Conservation (phyloP, 2,888 invertebrate genomes). For the Seira ritae region DNA sequence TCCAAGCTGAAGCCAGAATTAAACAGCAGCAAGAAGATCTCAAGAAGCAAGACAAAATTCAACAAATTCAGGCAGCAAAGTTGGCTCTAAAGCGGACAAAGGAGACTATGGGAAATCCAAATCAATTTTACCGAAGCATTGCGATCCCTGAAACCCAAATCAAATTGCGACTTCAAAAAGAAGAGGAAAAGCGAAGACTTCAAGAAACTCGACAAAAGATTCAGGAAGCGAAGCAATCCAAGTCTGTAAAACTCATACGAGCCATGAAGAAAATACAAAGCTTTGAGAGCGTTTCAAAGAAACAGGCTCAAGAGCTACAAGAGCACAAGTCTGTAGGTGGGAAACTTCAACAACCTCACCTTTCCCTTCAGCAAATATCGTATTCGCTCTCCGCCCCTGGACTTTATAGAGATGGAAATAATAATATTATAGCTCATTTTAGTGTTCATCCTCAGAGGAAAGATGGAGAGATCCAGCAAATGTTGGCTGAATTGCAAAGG, state of each 20-base stretch:
- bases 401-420: too few species aligned
- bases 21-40: slow-evolving; percentile 36
- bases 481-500: too few species aligned
- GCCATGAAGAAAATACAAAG: slow-evolving; percentile 61
- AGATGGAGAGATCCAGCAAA: too few species aligned
- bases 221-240: slow-evolving; percentile 47
- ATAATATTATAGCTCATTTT: too few species aligned
- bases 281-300: slow-evolving; percentile 30
- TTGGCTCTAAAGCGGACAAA: slow-evolving; percentile 49
- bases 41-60: slow-evolving; percentile 48
- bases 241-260: slow-evolving; percentile 52
- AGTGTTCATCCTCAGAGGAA: too few species aligned
- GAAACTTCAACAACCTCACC: background rate
- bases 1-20: slow-evolving; percentile 45
- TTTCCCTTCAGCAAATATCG: background rate
- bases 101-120: slow-evolving; percentile 36
- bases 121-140: slow-evolving; percentile 48
- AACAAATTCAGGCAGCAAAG: slow-evolving; percentile 62
- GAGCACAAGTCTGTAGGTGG: too few species aligned
- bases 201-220: slow-evolving; percentile 51
- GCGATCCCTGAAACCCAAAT: slow-evolving; percentile 54
- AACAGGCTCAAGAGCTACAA: slow-evolving; percentile 11
- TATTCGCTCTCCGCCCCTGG: background rate
- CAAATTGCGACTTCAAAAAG: slow-evolving; percentile 51
- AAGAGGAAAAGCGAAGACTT: slow-evolving; percentile 46